Evolutionary conservation across 2,888 invertebrate genomes (phyloP), one percentile per base, ranked within the genome.

Genomic region (Aphidoletes aphidimyza): DNA sequence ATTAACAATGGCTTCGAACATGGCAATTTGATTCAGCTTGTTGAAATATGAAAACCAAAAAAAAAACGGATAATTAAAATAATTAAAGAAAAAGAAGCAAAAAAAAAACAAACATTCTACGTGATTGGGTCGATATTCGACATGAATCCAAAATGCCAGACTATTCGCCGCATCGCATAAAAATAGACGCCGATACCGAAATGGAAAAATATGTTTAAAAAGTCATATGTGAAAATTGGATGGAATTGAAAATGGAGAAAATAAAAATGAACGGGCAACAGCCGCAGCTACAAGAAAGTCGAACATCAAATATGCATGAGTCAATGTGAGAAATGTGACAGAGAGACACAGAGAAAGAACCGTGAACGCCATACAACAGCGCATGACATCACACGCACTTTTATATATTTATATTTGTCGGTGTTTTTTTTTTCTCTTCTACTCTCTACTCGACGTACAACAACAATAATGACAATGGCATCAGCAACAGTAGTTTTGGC

Each of bases 101-200:
- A 39, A 39, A 39, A 8, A 8, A 5, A 39, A 8, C 2, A 47
- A 19, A 47, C 47, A 47, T 47, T 47, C 5, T 3, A 26, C n/a
- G 2, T 54, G 26, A 54, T 26, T 26, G 47, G 3, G 22, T 54
- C 22, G 54, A 54, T 22, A 54, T 22, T n/a, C 54, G 14, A 5
- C 2, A 30, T 69, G 69, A 14, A 30, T 69, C n/a, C 11, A n/a
- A 69, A 69, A 34, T 69, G 69, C n/a, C 26, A 54, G 54, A 54
- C 54, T 5, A 26, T 3, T 54, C 22, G n/a, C 42, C n/a, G 42
- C 42, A 14, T 42, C 2, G 34, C n/a, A 69, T 14, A 69, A 69
- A 69, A 69, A 69, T 69, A 69, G 69, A 69, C 34, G 69, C 26
- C 30, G 30, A 30, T 69, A n/a, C n/a, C n/a, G n/a, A 69, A 69